phyloP scores from a whole-genome alignment of 92 coral and sea anemone genomes.

The Porites divaricata region DNA sequence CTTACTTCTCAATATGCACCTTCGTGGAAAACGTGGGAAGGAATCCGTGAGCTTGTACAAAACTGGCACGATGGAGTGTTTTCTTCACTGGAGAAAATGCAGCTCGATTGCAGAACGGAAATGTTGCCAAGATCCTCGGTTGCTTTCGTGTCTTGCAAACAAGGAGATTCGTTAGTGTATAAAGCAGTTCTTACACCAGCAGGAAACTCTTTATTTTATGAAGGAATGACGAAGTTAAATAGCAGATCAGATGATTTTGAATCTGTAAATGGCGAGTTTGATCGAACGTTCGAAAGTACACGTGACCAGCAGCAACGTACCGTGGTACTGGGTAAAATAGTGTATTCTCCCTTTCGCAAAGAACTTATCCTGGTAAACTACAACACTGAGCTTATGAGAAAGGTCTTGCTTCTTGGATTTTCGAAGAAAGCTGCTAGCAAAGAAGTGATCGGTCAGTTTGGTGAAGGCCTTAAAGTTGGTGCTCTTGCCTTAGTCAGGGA shows the following conservation, averaged over 20 bases:
- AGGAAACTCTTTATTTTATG: not conserved
- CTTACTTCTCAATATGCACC: constrained; percentile 55
- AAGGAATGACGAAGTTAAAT: not conserved
- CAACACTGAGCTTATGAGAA: constrained; percentile 50
- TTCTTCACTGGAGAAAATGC: constrained; percentile 42
- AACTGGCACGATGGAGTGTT: constrained; percentile 69
- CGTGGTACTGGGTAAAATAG: constrained; percentile 48
- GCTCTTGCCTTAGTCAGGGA: constrained; percentile 62
- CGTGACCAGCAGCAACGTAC: not conserved
- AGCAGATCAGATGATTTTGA: not conserved
- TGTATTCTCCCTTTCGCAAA: constrained; percentile 25
- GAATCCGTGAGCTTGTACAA: constrained; percentile 60
- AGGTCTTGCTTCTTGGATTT: constrained; percentile 59
- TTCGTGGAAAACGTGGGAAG: constrained; percentile 65
- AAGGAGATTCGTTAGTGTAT: not conserved
- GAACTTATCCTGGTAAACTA: constrained; percentile 45
- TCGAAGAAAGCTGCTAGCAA: constrained; percentile 59
- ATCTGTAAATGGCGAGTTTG: not conserved
- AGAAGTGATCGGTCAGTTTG: constrained; percentile 68
- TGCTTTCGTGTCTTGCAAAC: not conserved
- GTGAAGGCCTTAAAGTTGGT: constrained; percentile 67
- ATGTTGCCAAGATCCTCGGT: not conserved
- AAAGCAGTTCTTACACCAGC: constrained; percentile 15
- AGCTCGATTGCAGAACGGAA: not conserved
- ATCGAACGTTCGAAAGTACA: constrained; percentile 16